These are phyloP conservation scores for Micronycteris hirsuta DNA, from an alignment of 2,113 vertebrate species.

Conservation along the genomic window DNA sequence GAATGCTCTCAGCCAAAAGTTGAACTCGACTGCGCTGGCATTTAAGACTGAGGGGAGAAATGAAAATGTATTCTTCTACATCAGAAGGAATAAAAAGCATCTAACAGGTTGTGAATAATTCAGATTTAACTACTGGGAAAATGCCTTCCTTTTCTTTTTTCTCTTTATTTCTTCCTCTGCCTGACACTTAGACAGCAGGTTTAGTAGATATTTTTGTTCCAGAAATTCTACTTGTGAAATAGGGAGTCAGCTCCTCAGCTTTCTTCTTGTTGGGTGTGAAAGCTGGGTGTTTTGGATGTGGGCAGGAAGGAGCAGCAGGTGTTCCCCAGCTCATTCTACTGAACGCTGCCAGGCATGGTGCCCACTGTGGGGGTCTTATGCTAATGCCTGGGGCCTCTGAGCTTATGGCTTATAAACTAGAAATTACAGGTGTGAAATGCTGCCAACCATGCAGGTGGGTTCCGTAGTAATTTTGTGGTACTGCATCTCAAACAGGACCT, in stretches of 20 bases:
- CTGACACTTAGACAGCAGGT: slow-evolving; percentile 57
- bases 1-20: neutral
- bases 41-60: slow-evolving; percentile 14
- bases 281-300: neutral
- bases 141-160: slow-evolving; percentile 47
- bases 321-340: neutral
- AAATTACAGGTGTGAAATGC: neutral
- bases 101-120: slow-evolving; percentile 73
- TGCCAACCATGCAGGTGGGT: neutral
- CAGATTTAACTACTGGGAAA: slow-evolving; percentile 69
- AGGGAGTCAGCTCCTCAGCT: slow-evolving; percentile 5
- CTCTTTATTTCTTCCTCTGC: slow-evolving; percentile 24
- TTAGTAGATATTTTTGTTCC: slow-evolving; percentile 56
- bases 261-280: neutral
- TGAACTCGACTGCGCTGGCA: neutral
- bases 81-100: slow-evolving; percentile 14
- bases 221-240: slow-evolving; percentile 57
- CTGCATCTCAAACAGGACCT: neutral
- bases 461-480: neutral
- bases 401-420: neutral
- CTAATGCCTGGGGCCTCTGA: neutral
- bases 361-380: accelerated
- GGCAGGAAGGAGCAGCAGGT: slow-evolving; percentile 11
- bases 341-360: neutral
- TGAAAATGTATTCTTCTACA: slow-evolving; percentile 25